Evolutionary conservation across 2,113 vertebrate genomes (phyloP).

Genomic region (Holacanthus passer): DNA sequence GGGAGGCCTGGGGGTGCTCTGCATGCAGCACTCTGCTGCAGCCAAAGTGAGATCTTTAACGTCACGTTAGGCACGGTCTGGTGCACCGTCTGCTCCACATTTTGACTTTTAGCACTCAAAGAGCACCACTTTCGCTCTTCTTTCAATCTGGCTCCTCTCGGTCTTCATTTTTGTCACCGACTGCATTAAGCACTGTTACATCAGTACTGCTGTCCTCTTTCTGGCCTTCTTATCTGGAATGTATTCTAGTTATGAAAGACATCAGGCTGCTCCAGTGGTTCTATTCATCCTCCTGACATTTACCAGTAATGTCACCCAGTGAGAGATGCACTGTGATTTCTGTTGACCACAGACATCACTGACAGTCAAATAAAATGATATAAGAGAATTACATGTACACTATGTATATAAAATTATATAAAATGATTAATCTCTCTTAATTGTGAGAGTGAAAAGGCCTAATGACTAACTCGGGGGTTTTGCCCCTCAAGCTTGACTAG

Average conservation of each 20-base stretch:
- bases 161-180: constrained; percentile 8
- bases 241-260: constrained; percentile 17
- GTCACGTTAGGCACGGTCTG: constrained; percentile 59
- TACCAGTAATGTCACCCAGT: neutral
- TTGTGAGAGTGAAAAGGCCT: neutral
- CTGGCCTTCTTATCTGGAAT: constrained; percentile 31
- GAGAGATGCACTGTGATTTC: neutral
- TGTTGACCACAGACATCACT: neutral
- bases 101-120: constrained; percentile 31
- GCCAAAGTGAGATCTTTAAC: constrained; percentile 44
- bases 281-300: constrained; percentile 36
- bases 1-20: constrained; percentile 29
- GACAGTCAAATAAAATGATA: neutral
- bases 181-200: constrained; percentile 30
- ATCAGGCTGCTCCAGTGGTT: constrained; percentile 35
- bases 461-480: constrained; percentile 4
- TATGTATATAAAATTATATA: neutral
- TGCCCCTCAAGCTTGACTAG: constrained; percentile 20
- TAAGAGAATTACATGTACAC: neutral
- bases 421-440: neutral
- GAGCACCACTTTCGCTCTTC: constrained; percentile 23
- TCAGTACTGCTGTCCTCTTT: constrained; percentile 32
- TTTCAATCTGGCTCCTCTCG: constrained; percentile 31
- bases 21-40: constrained; percentile 41
- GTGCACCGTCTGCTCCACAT: constrained; percentile 63